Base-by-base conservation (phyloP, 2,888 invertebrate genomes). In the Tridacna crocea region DNA sequence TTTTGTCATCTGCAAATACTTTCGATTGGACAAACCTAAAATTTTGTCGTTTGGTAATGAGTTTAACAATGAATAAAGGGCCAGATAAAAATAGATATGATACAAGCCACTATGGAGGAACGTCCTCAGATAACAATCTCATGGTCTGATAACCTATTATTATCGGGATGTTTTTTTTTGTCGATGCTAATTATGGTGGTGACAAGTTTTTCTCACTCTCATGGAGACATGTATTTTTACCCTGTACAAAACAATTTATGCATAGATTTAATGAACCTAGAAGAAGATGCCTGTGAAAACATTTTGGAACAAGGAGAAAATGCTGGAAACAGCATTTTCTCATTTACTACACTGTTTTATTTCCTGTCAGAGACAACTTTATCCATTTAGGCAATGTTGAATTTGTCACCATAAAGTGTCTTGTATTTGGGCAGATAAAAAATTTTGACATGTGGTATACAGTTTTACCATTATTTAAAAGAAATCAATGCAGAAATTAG, bases 141-240 rank as follows among this genome's bases (percentile, higher is more conserved):
- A 19, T 19, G 3, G 55, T 55, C 17, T 55, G 6, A 55, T 11
- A 55, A 19, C 17, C 55, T 55, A 55, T 55, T 19, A 55, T 55
- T 55, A 11, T 55, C 3, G 17, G 55, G 55, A 19, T 55, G 55
- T 55, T 19, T 55, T 55, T 19, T 55, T 55, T 55, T 22, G 47
- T 70, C 48, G 24, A 8, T 6, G 70, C 70, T 70, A 70, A 70
- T 70, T 51, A 70, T 70, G 47, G 70, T 48, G 70, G 26, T 51
- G 36, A 51, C 70, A 51, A 24, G 51, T 70, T 70, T 68, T 70
- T 70, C 70, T 47, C 70, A 70, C 70, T 22, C 10, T 26, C 46
- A 24, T 26, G 26, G 22, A n/a, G 22, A 61, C 61, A 2, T 15
- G 3, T 55, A 6, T 55, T 55, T 55, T 6, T 6, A 55, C 55